phyloP scores from a whole-genome alignment of 2,888 invertebrate species.

The Dinocampus coccinellae region DNA sequence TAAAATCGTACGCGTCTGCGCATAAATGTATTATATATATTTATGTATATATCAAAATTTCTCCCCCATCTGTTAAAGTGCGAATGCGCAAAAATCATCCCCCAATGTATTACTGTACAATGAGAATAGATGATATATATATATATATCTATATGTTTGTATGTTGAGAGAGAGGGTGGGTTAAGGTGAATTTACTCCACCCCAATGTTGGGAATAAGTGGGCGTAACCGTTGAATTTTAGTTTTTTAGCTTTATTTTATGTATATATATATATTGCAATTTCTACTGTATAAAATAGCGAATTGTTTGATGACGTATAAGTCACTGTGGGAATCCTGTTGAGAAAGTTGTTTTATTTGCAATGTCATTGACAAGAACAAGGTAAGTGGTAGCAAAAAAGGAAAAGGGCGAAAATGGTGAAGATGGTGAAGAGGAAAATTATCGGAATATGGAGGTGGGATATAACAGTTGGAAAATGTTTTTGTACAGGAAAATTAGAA shows the following conservation, averaged over 20 bases:
- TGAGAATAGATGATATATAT: background rate
- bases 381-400: background rate
- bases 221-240: background rate
- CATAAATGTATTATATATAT: background rate
- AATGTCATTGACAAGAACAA: background rate
- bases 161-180: background rate
- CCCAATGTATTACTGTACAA: background rate
- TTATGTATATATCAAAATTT: background rate
- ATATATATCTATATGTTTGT: background rate
- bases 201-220: background rate
- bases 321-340: background rate
- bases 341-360: background rate
- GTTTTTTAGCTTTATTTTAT: background rate
- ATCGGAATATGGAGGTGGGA: too few relatives aligned
- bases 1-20: background rate
- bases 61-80: background rate
- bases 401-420: too few relatives aligned
- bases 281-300: too few relatives aligned
- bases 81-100: background rate
- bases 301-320: too few relatives aligned
- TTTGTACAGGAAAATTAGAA: slow-evolving; percentile 67
- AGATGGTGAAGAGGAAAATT: too few relatives aligned
- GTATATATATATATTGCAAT: too few relatives aligned
- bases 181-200: background rate
- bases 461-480: slow-evolving; percentile 48